phyloP scores from a whole-genome alignment of 2,888 invertebrate genomes.

The Epirrhoe alternata region DNA sequence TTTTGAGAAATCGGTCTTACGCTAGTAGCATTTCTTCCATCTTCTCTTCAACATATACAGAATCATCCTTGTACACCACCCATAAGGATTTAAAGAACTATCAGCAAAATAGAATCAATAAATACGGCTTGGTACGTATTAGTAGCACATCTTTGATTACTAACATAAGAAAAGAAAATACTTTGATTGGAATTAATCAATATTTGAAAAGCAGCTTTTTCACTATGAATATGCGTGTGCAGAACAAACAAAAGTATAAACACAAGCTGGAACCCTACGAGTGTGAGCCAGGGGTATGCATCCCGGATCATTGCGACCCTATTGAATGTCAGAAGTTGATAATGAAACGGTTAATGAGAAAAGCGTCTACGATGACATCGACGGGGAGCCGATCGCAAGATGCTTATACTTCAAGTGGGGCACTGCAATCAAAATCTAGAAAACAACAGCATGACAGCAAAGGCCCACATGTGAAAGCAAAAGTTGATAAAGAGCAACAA shows the following conservation, averaged over 20 bases:
- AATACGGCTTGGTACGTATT: background rate
- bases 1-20: slow-evolving; percentile 5
- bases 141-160: slow-evolving; percentile 4
- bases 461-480: slow-evolving; percentile 16
- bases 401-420: slow-evolving; percentile 31
- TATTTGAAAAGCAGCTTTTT: slow-evolving; percentile 32
- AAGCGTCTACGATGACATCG: slow-evolving; percentile 44
- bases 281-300: slow-evolving; percentile 54
- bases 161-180: slow-evolving; percentile 13
- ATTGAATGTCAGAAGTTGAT: slow-evolving; percentile 50
- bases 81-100: slow-evolving; percentile 7
- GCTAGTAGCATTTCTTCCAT: slow-evolving; percentile 20
- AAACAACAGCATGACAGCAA: slow-evolving; percentile 21
- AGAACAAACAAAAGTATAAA: slow-evolving; percentile 18
- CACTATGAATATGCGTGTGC: slow-evolving; percentile 37
- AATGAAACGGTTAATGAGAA: slow-evolving; percentile 48
- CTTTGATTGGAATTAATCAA: slow-evolving; percentile 5
- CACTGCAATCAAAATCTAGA: slow-evolving; percentile 26
- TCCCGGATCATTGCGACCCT: slow-evolving; percentile 56
- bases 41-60: slow-evolving; percentile 9
- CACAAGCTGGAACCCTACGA: slow-evolving; percentile 49
- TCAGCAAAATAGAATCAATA: slow-evolving; percentile 1
- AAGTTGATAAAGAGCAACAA: slow-evolving; percentile 5
- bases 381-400: slow-evolving; percentile 39
- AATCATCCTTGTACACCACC: slow-evolving; percentile 1